Base-by-base conservation (phyloP, 2,888 invertebrate genomes). In the Agapostemon virescens region DNA sequence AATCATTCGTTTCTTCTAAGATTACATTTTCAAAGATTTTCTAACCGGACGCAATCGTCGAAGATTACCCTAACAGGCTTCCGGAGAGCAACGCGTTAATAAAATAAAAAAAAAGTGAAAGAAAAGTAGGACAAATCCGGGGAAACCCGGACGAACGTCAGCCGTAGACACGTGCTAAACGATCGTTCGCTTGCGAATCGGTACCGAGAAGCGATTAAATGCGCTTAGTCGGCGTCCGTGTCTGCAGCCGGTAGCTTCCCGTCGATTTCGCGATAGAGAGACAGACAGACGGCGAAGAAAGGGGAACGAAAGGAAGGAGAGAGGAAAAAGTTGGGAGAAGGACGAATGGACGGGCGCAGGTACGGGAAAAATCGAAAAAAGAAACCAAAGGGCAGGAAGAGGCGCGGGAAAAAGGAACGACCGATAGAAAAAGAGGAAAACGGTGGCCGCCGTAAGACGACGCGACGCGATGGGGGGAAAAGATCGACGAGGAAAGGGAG, bases 91-190 rank as follows among this genome's bases (percentile, higher is more conserved):
- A 49, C 49, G 49, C 49, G 49, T 11, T 49, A 49, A 49, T 49
- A 49, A n/a, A 49, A n/a, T n/a, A 49, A 49, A 20, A 49, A 2
- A 49, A 49, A 7, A 11, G 49, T n/a, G 49, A 9, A 49, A 49
- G 49, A 49, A 49, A 49, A 49, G n/a, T 49, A 49, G 49, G 49
- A 49, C 49, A 49, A 49, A 49, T 49, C 49, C 49, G 20, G 49
- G 49, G 49, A 49, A 49, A 49, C 49, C n/a, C 49, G n/a, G 49
- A 49, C 49, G 49, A 11, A 49, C n/a, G n/a, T n/a, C 49, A 49
- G 45, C 45, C 6, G 45, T 45, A 45, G 79, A 71, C 79, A 76
- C 66, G 75, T 76, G 79, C 70, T 79, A 68, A 81, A 79, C 74
- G 79, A 76, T 77, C 42, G 33, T 42, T 20, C 33, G 20, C 23